phyloP scores from a whole-genome alignment of 2,113 vertebrate genomes.

The Ptilonorhynchus violaceus region DNA sequence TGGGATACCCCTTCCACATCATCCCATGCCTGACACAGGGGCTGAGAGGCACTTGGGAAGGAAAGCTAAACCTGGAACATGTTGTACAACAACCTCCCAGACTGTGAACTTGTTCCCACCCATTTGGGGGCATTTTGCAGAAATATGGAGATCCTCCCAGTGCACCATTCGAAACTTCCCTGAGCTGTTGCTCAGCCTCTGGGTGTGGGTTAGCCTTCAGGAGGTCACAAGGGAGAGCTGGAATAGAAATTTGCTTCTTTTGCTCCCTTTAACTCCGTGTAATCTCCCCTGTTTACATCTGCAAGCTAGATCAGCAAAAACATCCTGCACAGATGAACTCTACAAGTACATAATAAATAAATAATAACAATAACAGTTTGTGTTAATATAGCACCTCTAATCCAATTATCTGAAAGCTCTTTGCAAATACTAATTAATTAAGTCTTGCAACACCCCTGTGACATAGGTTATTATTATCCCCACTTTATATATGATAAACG shows the following conservation, averaged over 20 bases:
- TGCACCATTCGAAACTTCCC: not conserved
- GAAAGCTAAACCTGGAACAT: not conserved
- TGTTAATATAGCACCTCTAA: conserved; percentile 64
- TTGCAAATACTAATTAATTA: conserved; percentile 68
- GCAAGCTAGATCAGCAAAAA: conserved; percentile 26
- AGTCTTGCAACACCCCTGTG: conserved; percentile 51
- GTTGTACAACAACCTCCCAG: not conserved
- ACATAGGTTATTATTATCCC: conserved; percentile 56
- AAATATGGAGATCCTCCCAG: fast-evolving
- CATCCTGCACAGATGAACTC: conserved; percentile 24
- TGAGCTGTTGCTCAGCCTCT: not conserved
- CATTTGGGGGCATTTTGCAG: not conserved
- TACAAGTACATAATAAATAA: conserved; percentile 52
- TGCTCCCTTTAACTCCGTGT: not conserved
- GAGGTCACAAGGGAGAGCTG: not conserved
- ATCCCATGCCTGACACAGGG: not conserved
- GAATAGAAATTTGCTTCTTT: not conserved
- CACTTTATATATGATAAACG: conserved; percentile 11
- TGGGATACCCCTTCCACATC: not conserved
- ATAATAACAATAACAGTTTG: conserved; percentile 65
- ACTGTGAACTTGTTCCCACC: not conserved
- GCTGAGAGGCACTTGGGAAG: not conserved
- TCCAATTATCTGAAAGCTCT: conserved; percentile 65
- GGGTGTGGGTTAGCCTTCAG: not conserved
- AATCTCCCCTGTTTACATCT: not conserved